Evolutionary conservation across 35 echinoderm and acorn worm species (phyloP).

Genomic region (Lytechinus pictus): DNA sequence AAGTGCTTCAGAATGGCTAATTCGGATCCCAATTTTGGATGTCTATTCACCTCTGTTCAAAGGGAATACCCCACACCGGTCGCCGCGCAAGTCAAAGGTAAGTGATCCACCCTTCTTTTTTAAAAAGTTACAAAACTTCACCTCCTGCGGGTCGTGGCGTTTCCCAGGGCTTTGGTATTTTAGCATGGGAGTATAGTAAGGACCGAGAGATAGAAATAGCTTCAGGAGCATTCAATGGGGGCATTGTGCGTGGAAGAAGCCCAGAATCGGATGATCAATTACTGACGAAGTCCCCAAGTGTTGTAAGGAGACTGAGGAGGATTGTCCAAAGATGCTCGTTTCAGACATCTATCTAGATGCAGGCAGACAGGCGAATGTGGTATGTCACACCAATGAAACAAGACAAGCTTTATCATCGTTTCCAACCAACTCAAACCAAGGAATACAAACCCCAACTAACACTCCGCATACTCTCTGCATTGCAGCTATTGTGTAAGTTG

Average conservation of each 20-base stretch:
- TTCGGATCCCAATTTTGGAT: slow-evolving; percentile 70
- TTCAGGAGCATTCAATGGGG: neutral
- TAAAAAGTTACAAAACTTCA: neutral
- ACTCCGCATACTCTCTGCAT: too few relatives aligned
- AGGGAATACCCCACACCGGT: slow-evolving; percentile 64
- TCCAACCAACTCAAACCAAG: neutral
- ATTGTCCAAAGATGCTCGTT: slow-evolving; percentile 37
- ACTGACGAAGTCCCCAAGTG: neutral
- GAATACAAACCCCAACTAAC: too few relatives aligned
- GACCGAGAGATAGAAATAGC: neutral
- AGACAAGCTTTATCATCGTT: neutral
- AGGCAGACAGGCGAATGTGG: neutral
- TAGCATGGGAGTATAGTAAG: neutral
- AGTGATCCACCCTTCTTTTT: neutral
- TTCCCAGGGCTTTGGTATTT: too few relatives aligned
- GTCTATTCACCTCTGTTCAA: slow-evolving; percentile 73
- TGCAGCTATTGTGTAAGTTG: too few relatives aligned
- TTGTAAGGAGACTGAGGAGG: neutral
- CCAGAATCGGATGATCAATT: slow-evolving; percentile 17
- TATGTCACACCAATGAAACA: neutral
- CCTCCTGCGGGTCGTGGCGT: too few relatives aligned
- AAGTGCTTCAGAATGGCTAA: slow-evolving; percentile 33
- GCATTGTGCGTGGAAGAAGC: neutral
- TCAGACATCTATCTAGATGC: neutral
- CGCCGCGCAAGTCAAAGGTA: slow-evolving; percentile 70